Evolutionary conservation across 2,797 vertebrate genomes (phyloP).

Genomic region (Propithecus perrieri): DNA sequence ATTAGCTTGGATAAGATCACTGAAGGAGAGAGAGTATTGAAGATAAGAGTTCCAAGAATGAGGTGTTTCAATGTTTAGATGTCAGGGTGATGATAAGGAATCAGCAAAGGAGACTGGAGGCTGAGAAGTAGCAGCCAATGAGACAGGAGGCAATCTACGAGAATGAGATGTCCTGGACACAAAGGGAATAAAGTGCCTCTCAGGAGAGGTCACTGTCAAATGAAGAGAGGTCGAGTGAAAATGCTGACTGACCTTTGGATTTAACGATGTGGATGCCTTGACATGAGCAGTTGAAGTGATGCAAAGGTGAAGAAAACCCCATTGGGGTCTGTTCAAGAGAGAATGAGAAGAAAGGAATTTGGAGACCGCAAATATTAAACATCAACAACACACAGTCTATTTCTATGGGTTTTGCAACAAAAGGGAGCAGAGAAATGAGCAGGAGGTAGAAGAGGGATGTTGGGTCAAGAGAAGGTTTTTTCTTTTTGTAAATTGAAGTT

Average conservation of each 20-base stretch:
- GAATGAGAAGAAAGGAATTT: not conserved
- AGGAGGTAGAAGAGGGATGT: not conserved
- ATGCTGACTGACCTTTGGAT: not conserved
- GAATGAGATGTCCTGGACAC: not conserved
- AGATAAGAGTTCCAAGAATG: not conserved
- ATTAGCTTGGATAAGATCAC: not conserved
- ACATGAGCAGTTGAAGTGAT: not conserved
- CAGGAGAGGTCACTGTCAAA: not conserved
- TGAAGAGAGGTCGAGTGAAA: not conserved
- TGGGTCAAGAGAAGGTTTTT: not conserved
- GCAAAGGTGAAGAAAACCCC: not conserved
- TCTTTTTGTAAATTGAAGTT: not conserved
- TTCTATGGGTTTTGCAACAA: constrained; percentile 14
- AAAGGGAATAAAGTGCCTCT: not conserved
- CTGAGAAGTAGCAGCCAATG: not conserved
- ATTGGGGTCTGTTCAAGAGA: not conserved
- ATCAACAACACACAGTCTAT: not conserved
- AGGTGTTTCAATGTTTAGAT: not conserved
- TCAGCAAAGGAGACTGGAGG: not conserved
- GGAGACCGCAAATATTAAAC: not conserved
- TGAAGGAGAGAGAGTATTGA: not conserved
- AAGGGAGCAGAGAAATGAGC: not conserved
- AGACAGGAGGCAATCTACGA: not conserved
- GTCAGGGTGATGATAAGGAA: not conserved
- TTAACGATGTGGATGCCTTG: not conserved